Evolutionary conservation across 2,113 vertebrate species (phyloP), one percentile per base, ranked within the genome.

Genomic region (Sialia sialis): DNA sequence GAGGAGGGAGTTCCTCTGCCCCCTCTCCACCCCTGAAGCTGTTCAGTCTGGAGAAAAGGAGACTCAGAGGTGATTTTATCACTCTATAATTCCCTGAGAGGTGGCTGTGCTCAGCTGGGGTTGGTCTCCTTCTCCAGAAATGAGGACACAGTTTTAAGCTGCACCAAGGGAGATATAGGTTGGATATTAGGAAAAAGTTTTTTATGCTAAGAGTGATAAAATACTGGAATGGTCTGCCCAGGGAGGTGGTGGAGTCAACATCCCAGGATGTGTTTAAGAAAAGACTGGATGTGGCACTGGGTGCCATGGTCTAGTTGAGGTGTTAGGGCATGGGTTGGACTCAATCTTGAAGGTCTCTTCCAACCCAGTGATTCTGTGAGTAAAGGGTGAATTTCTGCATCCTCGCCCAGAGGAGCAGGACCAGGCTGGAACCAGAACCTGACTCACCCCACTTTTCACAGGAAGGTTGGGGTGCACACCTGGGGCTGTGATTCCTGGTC

Each of bases 391-490:
- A 41, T 64, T 39, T 38, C 19, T 4, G 6, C 11, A 13, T 25
- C 73, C 59, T 59, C 4, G 1, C 7, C 60, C 4, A 21, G 38
- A 10, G 2, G 19, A 68, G 49, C 79, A 21, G 69, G 32, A 62
- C 1, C 6, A 21, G 3, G 19, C 41, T 30, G 11, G 52, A n/a
- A 46, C 1, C 3, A 15, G 27, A 41, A 27, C 7, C 38, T 9
- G 49, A 9, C 34, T 29, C 7, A 0, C 23, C 60, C 52, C 54
- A 0, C 6, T 38, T 36, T 60, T 63, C 12, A 0, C 2, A 0
- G 54, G n/a, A 39, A 90, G 68, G 54, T 23, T 26, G 0, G 0
- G 60, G n/a, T 72, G 51, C 70, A 54, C 67, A 56, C 8, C 46
- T 5, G 55, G 49, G 55, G 2, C 58, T 51, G 60, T 4, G 6